Base-by-base conservation (phyloP, 2,797 vertebrate genomes). In the Babyrousa celebensis region DNA sequence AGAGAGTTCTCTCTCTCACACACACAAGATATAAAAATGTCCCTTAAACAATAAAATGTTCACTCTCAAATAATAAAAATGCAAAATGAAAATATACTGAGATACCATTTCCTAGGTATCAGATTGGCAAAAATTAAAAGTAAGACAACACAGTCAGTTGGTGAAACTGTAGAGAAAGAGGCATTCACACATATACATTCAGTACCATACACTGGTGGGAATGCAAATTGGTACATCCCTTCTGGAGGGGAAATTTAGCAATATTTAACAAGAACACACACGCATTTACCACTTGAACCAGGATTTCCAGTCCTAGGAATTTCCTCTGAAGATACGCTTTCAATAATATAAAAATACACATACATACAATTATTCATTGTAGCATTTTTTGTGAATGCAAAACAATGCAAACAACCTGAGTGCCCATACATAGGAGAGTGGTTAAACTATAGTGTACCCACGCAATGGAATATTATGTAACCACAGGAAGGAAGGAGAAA, bases 291-390 rank as follows among this genome's bases (percentile, higher is more conserved):
- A 72, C 60, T 94, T 92, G 23, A 75, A 85, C 54, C 43, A 74
- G 36, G 10, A 43, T 79, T 89, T 85, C 40, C 32, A 89, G 14
- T 89, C 77, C 70, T 68, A 89, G 78, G 32, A 96, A 93, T 88
- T 88, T 88, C 32, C 27, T 32, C 52, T 77, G 48, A 75, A 85
- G 52, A 85, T 48, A 89, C 1, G 85, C 20, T 15, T 71, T 82
- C 63, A 96, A 83, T 27, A 85, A 68, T 68, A 94, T n/a, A 97
- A 96, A 85, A 56, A 27, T 56, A 56, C 1, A 75, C 77, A 77
- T 8, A 72, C 9, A 87, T 21, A 43, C 9, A 1, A 40, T 62
- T 71, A 85, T 63, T 85, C 62, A 70, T 1, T 88, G 54, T 43
- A 63, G n/a, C 27, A 43, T 52, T 43, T 92, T 83, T 27, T 92